Evolutionary conservation across 1,140 invertebrate genomes (phyloP).

Genomic region (Drosophila bocqueti): DNA sequence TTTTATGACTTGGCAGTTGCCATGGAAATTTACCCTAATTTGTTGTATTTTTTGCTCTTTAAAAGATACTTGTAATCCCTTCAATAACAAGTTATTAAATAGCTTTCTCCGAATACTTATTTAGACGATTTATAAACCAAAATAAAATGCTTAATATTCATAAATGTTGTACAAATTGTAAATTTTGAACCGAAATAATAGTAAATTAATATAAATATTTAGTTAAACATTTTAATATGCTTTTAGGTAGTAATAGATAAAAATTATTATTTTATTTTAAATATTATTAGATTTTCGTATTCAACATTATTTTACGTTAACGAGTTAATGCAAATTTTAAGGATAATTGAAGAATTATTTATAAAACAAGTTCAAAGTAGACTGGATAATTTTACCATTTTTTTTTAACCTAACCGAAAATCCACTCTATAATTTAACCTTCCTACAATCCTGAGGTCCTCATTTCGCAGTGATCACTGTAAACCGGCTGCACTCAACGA

Average conservation of each 20-base stretch:
- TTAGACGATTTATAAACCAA: not conserved
- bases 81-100: not conserved
- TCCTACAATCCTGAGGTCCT: not conserved
- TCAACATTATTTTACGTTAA: too few species aligned
- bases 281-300: too few species aligned
- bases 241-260: too few species aligned
- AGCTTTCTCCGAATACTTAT: not conserved
- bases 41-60: not conserved
- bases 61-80: not conserved
- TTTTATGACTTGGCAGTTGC: not conserved
- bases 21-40: not conserved
- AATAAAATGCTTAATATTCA: not conserved
- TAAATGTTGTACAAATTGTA: not conserved
- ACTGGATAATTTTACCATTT: not conserved
- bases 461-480: slow-evolving; percentile 9
- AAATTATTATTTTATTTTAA: not conserved
- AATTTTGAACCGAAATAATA: not conserved
- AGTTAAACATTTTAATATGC: too few species aligned
- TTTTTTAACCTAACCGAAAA: not conserved
- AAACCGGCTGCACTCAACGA: slow-evolving; percentile 24
- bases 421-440: not conserved
- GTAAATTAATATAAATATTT: too few species aligned
- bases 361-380: not conserved
- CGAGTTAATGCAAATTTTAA: not conserved
- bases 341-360: not conserved